Conservation (phyloP, 2,797 vertebrate species). For the Microctenopoma lineatum region DNA sequence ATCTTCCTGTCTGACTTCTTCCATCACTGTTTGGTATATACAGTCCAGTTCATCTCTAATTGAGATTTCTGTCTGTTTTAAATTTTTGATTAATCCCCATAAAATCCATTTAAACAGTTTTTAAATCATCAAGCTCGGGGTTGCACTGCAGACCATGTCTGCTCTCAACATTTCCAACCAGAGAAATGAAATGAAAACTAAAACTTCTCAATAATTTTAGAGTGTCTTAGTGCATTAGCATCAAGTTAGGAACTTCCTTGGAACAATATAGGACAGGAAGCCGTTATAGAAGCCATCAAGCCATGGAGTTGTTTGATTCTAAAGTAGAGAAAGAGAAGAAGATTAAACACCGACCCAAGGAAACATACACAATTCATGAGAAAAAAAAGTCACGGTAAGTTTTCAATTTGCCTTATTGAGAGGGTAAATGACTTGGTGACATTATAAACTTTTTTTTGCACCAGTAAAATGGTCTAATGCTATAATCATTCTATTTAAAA, state of each 20-base stretch:
- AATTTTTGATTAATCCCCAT: slow-evolving; percentile 29
- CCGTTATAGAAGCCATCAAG: slow-evolving; percentile 24
- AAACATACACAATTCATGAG: slow-evolving; percentile 22
- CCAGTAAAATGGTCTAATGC: too few relatives aligned
- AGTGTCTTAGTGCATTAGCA: slow-evolving; percentile 53
- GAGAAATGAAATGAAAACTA: slow-evolving; percentile 42
- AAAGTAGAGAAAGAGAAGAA: slow-evolving; percentile 38
- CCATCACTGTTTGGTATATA: slow-evolving; percentile 14
- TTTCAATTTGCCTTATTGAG: too few relatives aligned
- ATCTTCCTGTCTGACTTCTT: neutral
- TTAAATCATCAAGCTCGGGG: neutral
- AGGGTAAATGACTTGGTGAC: too few relatives aligned
- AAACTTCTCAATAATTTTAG: slow-evolving; percentile 45
- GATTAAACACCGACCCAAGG: slow-evolving; percentile 47
- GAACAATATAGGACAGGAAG: slow-evolving; percentile 44
- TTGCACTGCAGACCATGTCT: neutral
- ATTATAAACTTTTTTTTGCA: too few relatives aligned
- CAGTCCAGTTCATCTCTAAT: slow-evolving; percentile 10
- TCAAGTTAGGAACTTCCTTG: slow-evolving; percentile 45
- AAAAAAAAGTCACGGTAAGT: too few relatives aligned
- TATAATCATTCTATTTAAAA: too few relatives aligned
- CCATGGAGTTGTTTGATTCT: slow-evolving; percentile 54
- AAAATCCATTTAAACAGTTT: slow-evolving; percentile 36
- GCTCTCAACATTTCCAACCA: slow-evolving; percentile 8
- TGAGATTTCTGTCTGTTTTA: slow-evolving; percentile 16